Percentiles rank a stretch among this genome's conserved stretches.
Conservation (phyloP, 2,797 vertebrate species). For the Chrysocyon brachyurus region DNA sequence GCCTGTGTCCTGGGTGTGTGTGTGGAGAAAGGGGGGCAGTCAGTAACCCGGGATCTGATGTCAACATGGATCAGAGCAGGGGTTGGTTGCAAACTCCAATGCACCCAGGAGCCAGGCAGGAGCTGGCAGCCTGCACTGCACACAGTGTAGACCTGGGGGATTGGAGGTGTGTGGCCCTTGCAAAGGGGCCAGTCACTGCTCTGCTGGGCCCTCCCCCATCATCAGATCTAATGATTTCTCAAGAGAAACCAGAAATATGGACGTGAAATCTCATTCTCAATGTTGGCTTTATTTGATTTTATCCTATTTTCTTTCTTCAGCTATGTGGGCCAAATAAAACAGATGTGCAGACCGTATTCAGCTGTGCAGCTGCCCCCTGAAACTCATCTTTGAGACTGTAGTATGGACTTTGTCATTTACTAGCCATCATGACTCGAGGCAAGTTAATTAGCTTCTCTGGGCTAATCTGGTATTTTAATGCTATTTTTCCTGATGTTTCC, state of each 20-base stretch:
- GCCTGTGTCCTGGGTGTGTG: neutral
- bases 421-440: neutral
- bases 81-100: neutral
- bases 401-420: neutral
- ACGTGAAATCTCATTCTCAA: slow-evolving; percentile 12
- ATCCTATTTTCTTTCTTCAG: slow-evolving; percentile 45
- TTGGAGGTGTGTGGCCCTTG: neutral
- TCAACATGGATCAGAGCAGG: neutral
- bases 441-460: slow-evolving; percentile 31
- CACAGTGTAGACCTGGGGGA: neutral
- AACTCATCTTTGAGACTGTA: neutral
- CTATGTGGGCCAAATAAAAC: slow-evolving; percentile 38
- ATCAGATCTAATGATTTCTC: slow-evolving; percentile 2
- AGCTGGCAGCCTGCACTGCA: neutral
- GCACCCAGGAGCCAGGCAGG: neutral
- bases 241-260: slow-evolving; percentile 14
- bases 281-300: slow-evolving; percentile 54
- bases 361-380: neutral
- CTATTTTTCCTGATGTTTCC: neutral
- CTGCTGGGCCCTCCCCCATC: neutral
- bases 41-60: neutral
- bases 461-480: neutral
- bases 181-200: neutral
- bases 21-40: neutral
- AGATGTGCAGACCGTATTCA: neutral